Evolutionary conservation across 2,797 vertebrate genomes (phyloP), one percentile per base, ranked within the genome.

Genomic region (Myotis findleyi): DNA sequence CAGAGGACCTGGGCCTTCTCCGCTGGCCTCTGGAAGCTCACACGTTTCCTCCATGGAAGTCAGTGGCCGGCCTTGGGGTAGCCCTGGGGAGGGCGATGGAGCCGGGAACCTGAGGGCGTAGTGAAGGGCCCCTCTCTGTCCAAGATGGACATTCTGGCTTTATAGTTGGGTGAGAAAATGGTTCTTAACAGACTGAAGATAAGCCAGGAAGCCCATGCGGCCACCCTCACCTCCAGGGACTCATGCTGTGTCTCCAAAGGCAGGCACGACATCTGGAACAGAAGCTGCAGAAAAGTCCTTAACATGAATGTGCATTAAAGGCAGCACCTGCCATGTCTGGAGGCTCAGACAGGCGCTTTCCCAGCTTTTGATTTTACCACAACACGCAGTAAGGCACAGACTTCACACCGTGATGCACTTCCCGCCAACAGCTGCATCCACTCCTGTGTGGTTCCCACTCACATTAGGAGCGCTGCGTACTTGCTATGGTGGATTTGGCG

Each of bases 321-420:
- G n/a, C 9, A 3, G 5, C 27, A 17, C 59, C 64, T 36, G 36
- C 30, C 51, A 3, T 9, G 6, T 41, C 55, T 33, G 18, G 3
- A 10, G 27, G 41, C 80, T 71, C 12, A 53, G 25, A 33, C 59
- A 7, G 7, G 55, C 49, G 0, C 55, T 62, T 81, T 16, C 55
- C 68, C 12, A 33, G 41, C 75, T 21, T n/a, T 25, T 5, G 38
- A 66, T 27, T n/a, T 25, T 5, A 33, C 13, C 1, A 16, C 9
- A 9, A 30, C 30, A 1, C 71, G 23, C 38, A 8, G 14, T 23
- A 17, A 53, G 62, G n/a, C 51, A 7, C 0, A 11, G 17, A 10
- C 49, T 44, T 76, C 16, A 14, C 3, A 0, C 12, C 13, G 10
- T 2, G 6, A 3, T 7, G 0, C 20, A 2, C 25, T 2, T 23